Evolutionary conservation across 2,888 invertebrate genomes (phyloP).

Genomic region (Vesta saturnalis): DNA sequence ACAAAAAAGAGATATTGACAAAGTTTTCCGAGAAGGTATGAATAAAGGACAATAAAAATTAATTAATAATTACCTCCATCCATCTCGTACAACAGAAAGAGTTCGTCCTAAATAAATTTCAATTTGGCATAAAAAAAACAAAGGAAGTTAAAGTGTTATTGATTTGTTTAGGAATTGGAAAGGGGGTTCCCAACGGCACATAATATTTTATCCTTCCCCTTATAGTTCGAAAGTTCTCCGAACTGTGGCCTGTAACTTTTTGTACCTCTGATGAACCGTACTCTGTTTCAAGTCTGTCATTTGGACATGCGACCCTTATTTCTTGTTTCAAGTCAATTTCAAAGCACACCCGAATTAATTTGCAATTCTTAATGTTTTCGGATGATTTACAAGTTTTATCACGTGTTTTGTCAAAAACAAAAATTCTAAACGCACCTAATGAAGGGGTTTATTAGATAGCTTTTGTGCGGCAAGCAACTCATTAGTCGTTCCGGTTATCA

Average conservation of each 20-base stretch:
- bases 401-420: conserved; percentile 11
- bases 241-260: conserved; percentile 15
- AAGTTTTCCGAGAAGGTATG: too few species aligned
- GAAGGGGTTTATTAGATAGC: conserved; percentile 9
- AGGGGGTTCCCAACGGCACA: not conserved
- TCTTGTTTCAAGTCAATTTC: not conserved
- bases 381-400: conserved; percentile 1
- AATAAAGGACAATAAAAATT: too few species aligned
- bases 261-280: conserved; percentile 10
- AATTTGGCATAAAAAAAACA: not conserved
- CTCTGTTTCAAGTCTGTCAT: not conserved
- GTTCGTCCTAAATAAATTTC: too few species aligned
- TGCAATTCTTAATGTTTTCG: not conserved
- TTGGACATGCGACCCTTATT: not conserved
- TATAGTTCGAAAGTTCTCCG: conserved; percentile 5
- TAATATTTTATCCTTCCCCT: conserved; percentile 8
- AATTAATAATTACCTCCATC: too few species aligned
- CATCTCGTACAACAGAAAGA: too few species aligned
- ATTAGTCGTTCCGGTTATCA: conserved; percentile 31
- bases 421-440: conserved; percentile 14
- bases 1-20: too few species aligned
- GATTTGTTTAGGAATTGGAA: conserved; percentile 8
- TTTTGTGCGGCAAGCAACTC: conserved; percentile 21
- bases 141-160: not conserved
- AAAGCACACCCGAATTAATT: not conserved